Percentiles rank a stretch among this genome's conserved stretches.
Evolutionary conservation across 2,113 vertebrate species (phyloP).

Genomic region (Chaetodon auriga): DNA sequence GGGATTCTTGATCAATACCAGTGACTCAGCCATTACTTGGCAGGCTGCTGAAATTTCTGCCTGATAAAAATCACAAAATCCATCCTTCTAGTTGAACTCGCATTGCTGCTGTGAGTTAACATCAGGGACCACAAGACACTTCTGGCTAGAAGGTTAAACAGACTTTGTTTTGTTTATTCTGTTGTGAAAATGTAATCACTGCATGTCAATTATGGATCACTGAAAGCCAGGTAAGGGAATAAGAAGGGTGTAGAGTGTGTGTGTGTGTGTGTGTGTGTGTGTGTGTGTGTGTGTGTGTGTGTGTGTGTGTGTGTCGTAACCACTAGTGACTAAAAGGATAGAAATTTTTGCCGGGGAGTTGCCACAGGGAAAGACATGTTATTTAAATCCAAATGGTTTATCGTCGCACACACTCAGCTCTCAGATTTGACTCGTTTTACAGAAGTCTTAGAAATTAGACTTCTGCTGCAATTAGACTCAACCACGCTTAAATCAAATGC

Average conservation of each 20-base stretch:
- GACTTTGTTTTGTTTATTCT: constrained; percentile 19
- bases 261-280: too few relatives aligned
- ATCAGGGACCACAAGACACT: constrained; percentile 24
- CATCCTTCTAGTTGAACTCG: neutral
- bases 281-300: too few relatives aligned
- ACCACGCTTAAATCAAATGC: too few relatives aligned
- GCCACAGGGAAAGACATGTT: too few relatives aligned
- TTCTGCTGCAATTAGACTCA: too few relatives aligned
- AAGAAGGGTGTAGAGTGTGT: neutral
- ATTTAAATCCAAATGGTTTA: too few relatives aligned
- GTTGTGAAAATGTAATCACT: constrained; percentile 8
- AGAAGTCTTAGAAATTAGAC: too few relatives aligned
- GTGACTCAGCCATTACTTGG: constrained; percentile 2
- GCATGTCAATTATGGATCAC: neutral
- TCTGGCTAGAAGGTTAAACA: constrained; percentile 43
- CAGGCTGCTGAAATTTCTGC: constrained; percentile 6
- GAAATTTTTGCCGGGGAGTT: too few relatives aligned
- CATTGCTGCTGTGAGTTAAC: constrained; percentile 12
- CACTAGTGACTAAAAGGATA: too few relatives aligned
- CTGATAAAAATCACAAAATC: constrained; percentile 11
- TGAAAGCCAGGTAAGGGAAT: neutral
- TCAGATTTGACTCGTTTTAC: too few relatives aligned
- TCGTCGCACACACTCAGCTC: too few relatives aligned
- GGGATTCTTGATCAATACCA: constrained; percentile 7
- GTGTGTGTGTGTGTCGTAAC: too few relatives aligned